These are phyloP conservation scores for Brenthis ino DNA, from an alignment of 2,888 invertebrate genomes.

Conservation along the genomic window DNA sequence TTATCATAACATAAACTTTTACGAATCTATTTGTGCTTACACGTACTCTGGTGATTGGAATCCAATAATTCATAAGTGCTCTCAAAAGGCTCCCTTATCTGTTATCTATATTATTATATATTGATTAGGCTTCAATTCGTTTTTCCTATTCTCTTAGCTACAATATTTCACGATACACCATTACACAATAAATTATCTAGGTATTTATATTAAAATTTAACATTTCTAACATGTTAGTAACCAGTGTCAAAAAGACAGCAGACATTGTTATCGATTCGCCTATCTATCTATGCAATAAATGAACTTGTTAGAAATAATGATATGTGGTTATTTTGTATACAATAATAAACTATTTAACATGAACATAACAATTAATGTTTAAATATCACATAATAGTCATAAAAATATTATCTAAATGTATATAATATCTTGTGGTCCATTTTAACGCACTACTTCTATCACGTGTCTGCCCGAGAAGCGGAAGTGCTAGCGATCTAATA, in stretches of 20 bases:
- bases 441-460: conserved; percentile 59
- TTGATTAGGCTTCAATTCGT: conserved; percentile 27
- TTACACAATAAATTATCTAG: conserved; percentile 35
- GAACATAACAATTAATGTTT: conserved; percentile 71
- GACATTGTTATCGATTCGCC: conserved; percentile 17
- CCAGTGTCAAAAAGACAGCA: conserved; percentile 22
- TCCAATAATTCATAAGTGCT: conserved; percentile 37
- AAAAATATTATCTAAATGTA: conserved; percentile 57
- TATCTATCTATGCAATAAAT: conserved; percentile 37
- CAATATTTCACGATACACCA: conserved; percentile 19
- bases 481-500: conserved; percentile 32
- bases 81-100: conserved; percentile 30
- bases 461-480: conserved; percentile 51
- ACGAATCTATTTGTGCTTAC: conserved; percentile 31
- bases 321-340: conserved; percentile 74
- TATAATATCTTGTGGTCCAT: conserved; percentile 75
- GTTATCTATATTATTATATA: conserved; percentile 19
- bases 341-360: conserved; percentile 70
- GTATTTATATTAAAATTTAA: conserved; percentile 13
- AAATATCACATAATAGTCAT: conserved; percentile 81
- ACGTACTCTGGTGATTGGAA: conserved; percentile 33
- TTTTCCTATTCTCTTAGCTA: conserved; percentile 23
- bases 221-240: conserved; percentile 24
- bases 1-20: conserved; percentile 29
- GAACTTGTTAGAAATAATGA: conserved; percentile 70